Conservation (phyloP, 2,797 vertebrate genomes). For the Lagocephalus sceleratus region DNA sequence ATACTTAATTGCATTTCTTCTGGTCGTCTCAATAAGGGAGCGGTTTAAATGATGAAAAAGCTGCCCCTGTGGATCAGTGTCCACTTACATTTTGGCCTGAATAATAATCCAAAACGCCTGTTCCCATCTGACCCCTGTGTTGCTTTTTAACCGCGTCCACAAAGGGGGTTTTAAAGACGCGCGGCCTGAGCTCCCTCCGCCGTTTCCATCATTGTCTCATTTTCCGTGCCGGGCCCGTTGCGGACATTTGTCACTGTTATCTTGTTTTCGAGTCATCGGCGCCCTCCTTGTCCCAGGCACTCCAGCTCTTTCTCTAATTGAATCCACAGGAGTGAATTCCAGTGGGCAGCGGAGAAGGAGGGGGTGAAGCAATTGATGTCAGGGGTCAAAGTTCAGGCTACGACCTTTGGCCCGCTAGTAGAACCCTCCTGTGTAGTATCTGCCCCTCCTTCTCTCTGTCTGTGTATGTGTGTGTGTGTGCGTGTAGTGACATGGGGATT, state of each 20-base stretch:
- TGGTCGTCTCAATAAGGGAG: too few relatives aligned
- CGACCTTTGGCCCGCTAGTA: slow-evolving; percentile 50
- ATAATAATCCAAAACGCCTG: background rate
- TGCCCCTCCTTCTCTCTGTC: background rate
- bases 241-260: slow-evolving; percentile 57
- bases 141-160: slow-evolving; percentile 5
- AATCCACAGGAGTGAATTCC: slow-evolving; percentile 70
- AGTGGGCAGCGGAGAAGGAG: slow-evolving; percentile 39
- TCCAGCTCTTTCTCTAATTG: slow-evolving; percentile 53
- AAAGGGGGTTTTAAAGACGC: slow-evolving; percentile 15
- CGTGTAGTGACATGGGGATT: slow-evolving; percentile 14
- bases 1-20: too few relatives aligned
- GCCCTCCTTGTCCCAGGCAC: slow-evolving; percentile 22
- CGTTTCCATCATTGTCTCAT: slow-evolving; percentile 21
- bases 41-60: background rate
- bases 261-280: slow-evolving; percentile 35
- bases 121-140: slow-evolving; percentile 20
- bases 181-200: slow-evolving; percentile 1
- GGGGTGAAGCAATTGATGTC: slow-evolving; percentile 34
- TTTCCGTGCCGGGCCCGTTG: slow-evolving; percentile 9
- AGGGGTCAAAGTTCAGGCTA: slow-evolving; percentile 60
- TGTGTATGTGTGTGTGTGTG: slow-evolving; percentile 23
- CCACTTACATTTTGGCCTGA: background rate
- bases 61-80: background rate
- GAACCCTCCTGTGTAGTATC: slow-evolving; percentile 53